Percentiles rank a stretch among this genome's conserved stretches.
phyloP scores from a whole-genome alignment of 2,888 invertebrate species.

The Diplolepis rosae region DNA sequence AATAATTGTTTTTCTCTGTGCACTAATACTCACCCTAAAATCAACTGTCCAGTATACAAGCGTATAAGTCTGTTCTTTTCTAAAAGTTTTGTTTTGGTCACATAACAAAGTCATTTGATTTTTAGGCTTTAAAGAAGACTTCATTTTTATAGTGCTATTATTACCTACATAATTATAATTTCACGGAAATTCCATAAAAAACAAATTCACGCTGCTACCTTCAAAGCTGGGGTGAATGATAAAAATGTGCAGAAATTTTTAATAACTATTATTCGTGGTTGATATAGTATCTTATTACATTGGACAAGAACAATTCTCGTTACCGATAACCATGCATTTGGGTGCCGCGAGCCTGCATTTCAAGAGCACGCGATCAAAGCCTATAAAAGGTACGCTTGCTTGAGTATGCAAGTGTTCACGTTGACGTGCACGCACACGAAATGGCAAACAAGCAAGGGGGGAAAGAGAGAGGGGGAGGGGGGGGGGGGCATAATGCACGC shows the following conservation, averaged over 20 bases:
- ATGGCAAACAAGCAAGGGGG: constrained; percentile 46
- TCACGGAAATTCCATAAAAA: background rate
- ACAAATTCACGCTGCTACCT: background rate
- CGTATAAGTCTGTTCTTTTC: too few relatives aligned
- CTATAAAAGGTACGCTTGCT: constrained; percentile 47
- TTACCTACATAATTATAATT: too few relatives aligned
- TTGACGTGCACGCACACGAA: constrained; percentile 49
- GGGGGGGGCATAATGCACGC: constrained; percentile 66
- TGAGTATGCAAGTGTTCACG: constrained; percentile 32
- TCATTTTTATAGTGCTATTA: background rate
- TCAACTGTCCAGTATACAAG: too few relatives aligned
- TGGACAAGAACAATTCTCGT: constrained; percentile 6
- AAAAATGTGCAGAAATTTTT: background rate
- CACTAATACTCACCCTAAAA: too few relatives aligned
- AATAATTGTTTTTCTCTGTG: too few relatives aligned
- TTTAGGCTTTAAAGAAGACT: too few relatives aligned
- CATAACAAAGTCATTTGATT: too few relatives aligned
- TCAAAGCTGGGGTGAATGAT: background rate
- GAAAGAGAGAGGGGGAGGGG: constrained; percentile 60
- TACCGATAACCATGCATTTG: constrained; percentile 23
- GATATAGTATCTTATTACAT: background rate
- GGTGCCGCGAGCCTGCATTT: background rate
- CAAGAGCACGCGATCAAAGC: constrained; percentile 25
- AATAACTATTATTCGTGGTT: background rate
- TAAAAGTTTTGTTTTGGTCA: too few relatives aligned